These are phyloP conservation scores for Aquatica leii DNA, from an alignment of 2,888 invertebrate genomes.

Conservation along the genomic window DNA sequence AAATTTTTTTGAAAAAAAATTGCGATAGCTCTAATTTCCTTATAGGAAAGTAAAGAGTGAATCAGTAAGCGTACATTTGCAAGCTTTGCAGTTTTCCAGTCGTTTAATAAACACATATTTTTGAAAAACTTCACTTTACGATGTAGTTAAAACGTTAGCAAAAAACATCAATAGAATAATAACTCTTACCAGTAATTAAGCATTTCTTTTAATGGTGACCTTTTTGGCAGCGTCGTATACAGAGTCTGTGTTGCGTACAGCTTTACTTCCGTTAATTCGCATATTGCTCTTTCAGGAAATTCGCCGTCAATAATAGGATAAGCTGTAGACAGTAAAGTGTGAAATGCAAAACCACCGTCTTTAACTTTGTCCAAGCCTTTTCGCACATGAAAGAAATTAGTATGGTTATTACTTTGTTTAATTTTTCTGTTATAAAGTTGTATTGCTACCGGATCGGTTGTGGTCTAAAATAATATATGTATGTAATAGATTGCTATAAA, in stretches of 20 bases:
- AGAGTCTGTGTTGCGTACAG: conserved; percentile 69
- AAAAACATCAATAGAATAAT: neutral
- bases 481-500: neutral
- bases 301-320: conserved; percentile 73
- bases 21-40: too few species aligned
- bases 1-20: too few species aligned
- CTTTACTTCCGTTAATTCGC: conserved; percentile 71
- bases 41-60: too few species aligned
- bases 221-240: conserved; percentile 66
- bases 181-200: conserved; percentile 66
- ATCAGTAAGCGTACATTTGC: too few species aligned
- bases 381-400: conserved; percentile 64
- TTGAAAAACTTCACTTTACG: too few species aligned
- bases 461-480: conserved; percentile 63
- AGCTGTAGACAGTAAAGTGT: conserved; percentile 72
- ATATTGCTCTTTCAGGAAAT: conserved; percentile 72
- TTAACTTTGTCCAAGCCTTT: conserved; percentile 68
- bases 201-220: conserved; percentile 70
- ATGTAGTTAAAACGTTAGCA: too few species aligned
- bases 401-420: conserved; percentile 44
- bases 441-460: conserved; percentile 69
- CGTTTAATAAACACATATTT: too few species aligned
- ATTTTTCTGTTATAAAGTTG: conserved; percentile 70
- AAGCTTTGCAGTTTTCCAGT: too few species aligned
- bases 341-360: conserved; percentile 74